Conservation (phyloP, 1,140 invertebrate genomes). For the Chymomyza costata region DNA sequence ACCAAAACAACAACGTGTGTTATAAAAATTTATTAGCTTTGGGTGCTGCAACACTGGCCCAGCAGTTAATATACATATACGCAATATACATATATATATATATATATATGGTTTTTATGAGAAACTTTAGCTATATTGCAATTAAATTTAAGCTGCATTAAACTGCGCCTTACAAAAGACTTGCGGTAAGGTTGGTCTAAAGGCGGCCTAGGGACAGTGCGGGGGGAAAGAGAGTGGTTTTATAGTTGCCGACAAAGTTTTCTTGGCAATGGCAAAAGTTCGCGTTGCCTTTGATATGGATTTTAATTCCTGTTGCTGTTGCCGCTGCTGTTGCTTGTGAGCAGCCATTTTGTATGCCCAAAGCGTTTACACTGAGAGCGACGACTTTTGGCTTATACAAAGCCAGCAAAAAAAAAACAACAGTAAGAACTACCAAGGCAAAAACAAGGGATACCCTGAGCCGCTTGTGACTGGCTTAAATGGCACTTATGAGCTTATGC, state of each 20-base stretch:
- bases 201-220: no score
- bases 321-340: slow-evolving; percentile 27
- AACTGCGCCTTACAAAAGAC: slow-evolving; percentile 46
- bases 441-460: slow-evolving; percentile 40
- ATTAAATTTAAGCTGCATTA: slow-evolving; percentile 70
- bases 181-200: no score
- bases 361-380: no score
- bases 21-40: slow-evolving; percentile 59
- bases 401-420: not conserved
- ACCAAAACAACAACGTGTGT: slow-evolving; percentile 23
- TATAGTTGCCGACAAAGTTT: slow-evolving; percentile 27
- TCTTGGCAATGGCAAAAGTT: slow-evolving; percentile 64
- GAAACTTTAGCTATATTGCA: slow-evolving; percentile 55
- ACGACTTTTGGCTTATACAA: slow-evolving; percentile 40
- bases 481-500: slow-evolving; percentile 73
- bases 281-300: slow-evolving; percentile 66
- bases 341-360: slow-evolving; percentile 49
- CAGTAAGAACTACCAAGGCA: slow-evolving; percentile 1
- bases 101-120: slow-evolving; percentile 5
- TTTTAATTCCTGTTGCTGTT: slow-evolving; percentile 51
- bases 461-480: slow-evolving; percentile 70
- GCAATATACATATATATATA: not conserved
- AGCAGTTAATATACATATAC: slow-evolving; percentile 1
- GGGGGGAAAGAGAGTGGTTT: no score
- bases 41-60: slow-evolving; percentile 1